Evolutionary conservation across 2,888 invertebrate genomes (phyloP), one percentile per base, ranked within the genome.

Genomic region (Drosophila borborema): DNA sequence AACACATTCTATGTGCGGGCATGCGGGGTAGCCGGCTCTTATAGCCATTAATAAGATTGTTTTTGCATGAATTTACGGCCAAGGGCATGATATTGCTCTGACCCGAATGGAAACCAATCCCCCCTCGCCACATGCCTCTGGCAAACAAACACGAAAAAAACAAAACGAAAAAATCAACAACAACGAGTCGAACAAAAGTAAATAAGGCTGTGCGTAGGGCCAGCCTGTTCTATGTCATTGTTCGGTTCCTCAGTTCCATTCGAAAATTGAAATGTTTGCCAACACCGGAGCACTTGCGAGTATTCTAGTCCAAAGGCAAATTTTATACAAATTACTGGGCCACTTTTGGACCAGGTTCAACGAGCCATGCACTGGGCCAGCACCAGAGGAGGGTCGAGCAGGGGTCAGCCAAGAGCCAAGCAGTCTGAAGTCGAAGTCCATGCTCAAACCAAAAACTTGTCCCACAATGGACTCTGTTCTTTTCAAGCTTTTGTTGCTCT

Each of bases 1-100:
- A 90, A 87, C 74, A 81, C 86, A 90, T 82, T 76, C 78, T 68
- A 38, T 46, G 64, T 46, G 53, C 23, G 62, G 43, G 74, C 41
- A 20, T 36, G 62, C 45, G 61, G 36, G n/a, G 34, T 5, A 55
- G 55, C 28, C 14, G 56, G 59, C 83, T 75, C 89, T 77, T 66
- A 76, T 74, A 68, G 75, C 77, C 90, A 86, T 86, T 89, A 90
- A 90, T 89, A 89, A 89, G 87, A 86, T 90, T 86, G 85, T 90
- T 89, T 84, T 86, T 89, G 74, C 86, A 89, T 83, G 90, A 86
- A 90, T 86, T 86, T 86, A 89, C 73, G 76, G 74, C 78, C 89
- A 59, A 71, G 76, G 69, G 75, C 72, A 58, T 54, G 14, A 66
- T 66, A 65, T 53, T 54, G 62, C 64, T 28, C 55, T 78, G 79